Evolutionary conservation across 64 coral and sea anemone species (phyloP).

Genomic region (Actinia equina): DNA sequence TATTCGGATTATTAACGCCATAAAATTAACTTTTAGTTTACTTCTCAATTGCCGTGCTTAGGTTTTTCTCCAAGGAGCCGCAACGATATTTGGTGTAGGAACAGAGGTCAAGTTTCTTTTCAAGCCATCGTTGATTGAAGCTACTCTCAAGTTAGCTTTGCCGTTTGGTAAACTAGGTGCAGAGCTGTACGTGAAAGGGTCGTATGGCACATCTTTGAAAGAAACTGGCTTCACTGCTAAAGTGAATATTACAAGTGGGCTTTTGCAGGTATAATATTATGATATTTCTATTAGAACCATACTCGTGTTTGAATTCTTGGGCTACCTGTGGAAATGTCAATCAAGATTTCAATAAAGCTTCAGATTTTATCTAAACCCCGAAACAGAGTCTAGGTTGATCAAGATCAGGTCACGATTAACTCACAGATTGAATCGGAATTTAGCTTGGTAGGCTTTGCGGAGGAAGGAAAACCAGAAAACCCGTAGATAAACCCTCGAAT

Average conservation of each 20-base stretch:
- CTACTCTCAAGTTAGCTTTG: not conserved
- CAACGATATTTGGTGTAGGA: not conserved
- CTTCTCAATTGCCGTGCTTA: not conserved
- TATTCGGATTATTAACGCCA: too few relatives aligned
- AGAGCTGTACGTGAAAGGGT: not conserved
- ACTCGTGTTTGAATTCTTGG: too few relatives aligned
- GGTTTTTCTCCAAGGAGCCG: constrained; percentile 25
- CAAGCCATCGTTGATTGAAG: constrained; percentile 9
- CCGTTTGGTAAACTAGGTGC: not conserved
- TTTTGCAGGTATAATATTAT: not conserved
- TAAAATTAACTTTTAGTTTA: not conserved
- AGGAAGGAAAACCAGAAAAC: too few relatives aligned
- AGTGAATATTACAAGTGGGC: not conserved
- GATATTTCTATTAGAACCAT: too few relatives aligned
- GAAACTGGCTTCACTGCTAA: not conserved
- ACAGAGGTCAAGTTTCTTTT: constrained; percentile 19
- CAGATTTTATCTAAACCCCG: too few relatives aligned
- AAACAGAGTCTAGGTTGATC: too few relatives aligned
- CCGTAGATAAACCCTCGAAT: too few relatives aligned
- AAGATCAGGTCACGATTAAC: too few relatives aligned
- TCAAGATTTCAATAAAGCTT: too few relatives aligned
- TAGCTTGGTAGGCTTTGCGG: too few relatives aligned
- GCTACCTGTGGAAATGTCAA: too few relatives aligned
- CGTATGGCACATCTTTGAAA: not conserved
- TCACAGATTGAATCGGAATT: too few relatives aligned